Evolutionary conservation across 1,140 invertebrate genomes (phyloP), one percentile per base, ranked within the genome.

Genomic region (Muscidifurax raptorellus): DNA sequence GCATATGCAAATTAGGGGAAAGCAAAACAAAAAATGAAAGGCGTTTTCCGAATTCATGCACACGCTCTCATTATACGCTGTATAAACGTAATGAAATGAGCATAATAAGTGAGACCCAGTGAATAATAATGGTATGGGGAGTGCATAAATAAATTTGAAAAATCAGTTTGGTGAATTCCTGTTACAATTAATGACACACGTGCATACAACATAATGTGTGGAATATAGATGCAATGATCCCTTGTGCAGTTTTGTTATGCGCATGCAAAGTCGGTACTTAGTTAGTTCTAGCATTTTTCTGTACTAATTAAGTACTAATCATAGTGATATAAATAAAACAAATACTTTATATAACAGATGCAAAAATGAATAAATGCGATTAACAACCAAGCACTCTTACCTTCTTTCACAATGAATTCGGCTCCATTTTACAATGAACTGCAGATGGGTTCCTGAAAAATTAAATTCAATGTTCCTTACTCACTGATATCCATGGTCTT

Each of bases 21-120:
- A 59, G 52, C 52, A 59, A 59, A 59, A 59, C 52, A 59, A 59
- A 59, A 59, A 59, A 59, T 59, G 52, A 59, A 59, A 59, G 52
- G 52, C 18, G 22, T 59, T 59, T 59, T 59, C 52, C 18, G 22
- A 59, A 59, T 59, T 59, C 52, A 18, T n/a, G 52, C 52, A n/a
- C 52, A 6, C 52, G 52, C 52, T n/a, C 52, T 59, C 22, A 59
- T 59, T 59, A 59, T 59, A 18, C 18, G 52, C 22, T 7, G 5
- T n/a, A 18, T 59, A 22, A 22, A 18, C 18, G 52, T 59, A 22
- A 59, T 59, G 2, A n/a, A 59, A 59, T 59, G 52, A 59, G 52
- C 52, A n/a, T 59, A 59, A 59, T 6, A n/a, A 40, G 36, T 9
- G 47, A 52, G 52, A 0, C 22, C 7, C 22, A 59, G 22, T 59